Evolutionary conservation across 1,140 invertebrate species (phyloP), one percentile per base, ranked within the genome.

Genomic region (Drosophila guanche): DNA sequence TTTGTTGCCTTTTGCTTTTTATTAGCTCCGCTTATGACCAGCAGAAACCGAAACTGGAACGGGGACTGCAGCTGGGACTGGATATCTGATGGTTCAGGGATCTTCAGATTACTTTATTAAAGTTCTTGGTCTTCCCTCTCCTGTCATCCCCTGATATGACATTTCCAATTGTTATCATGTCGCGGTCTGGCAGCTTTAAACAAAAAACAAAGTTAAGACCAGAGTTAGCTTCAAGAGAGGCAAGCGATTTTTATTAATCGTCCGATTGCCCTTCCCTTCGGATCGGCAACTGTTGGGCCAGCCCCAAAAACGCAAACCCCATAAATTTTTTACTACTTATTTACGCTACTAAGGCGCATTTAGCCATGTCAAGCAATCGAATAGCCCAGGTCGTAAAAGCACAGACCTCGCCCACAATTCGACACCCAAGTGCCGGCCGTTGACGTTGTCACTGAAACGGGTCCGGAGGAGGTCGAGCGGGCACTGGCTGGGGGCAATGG

Each of bases 301-400:
- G 47, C 45, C 53, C 69, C 57, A 60, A 61, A 73, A 58, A 56
- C 60, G 48, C 62, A 86, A 86, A 86, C 88, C 83, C 83, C 83
- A 86, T 86, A 86, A 86, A 86, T 88, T 86, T 86, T 86, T 86
- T 86, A 88, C 83, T 88, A 86, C 83, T 86, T 86, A 86, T 86
- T 86, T 86, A 86, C 83, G 83, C 84, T 74, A 86, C 83, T 83
- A 86, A 80, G 79, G 83, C 81, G 80, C 83, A 86, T 86, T 86
- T 88, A 88, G 83, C 79, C 83, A 68, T 88, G 83, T 88, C 78
- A 88, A 89, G 79, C 75, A 88, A 83, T 88, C 78, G 83, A 77
- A 76, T 75, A 80, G 77, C 77, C 77, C 55, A 69, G 83, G 74
- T 86, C 84, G 83, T 88, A 88, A 88, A 86, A 88, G 53, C 12